Percentiles rank a stretch among this genome's conserved stretches.
Evolutionary conservation across 2,888 invertebrate genomes (phyloP).

Genomic region (Hipparchia sbordonii): DNA sequence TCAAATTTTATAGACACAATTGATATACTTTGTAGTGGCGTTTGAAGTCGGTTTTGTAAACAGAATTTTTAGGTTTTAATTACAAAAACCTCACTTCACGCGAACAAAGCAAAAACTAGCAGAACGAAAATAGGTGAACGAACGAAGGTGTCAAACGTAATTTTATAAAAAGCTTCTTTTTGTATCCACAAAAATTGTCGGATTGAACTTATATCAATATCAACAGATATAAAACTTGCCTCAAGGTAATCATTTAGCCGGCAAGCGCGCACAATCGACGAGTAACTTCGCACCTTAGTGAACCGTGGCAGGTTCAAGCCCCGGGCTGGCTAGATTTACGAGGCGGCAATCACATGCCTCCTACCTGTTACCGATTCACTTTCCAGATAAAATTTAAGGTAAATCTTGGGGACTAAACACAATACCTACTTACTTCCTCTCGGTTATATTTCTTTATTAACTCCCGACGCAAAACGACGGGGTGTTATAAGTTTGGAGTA

Average conservation of each 20-base stretch:
- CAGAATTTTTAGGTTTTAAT: too few relatives aligned
- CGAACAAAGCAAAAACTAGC: too few relatives aligned
- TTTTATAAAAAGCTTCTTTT: background rate
- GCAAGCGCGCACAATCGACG: slow-evolving; percentile 24
- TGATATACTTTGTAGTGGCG: too few relatives aligned
- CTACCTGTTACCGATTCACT: slow-evolving; percentile 20
- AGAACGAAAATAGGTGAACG: too few relatives aligned
- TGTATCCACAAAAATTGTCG: background rate
- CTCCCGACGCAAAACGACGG: too few relatives aligned
- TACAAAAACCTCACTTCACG: too few relatives aligned
- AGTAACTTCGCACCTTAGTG: slow-evolving; percentile 46
- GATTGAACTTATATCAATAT: background rate
- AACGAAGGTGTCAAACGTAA: too few relatives aligned
- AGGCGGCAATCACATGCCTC: slow-evolving; percentile 65
- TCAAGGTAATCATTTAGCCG: slow-evolving; percentile 15
- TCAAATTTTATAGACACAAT: too few relatives aligned
- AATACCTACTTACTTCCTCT: slow-evolving; percentile 4
- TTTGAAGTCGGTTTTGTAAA: too few relatives aligned
- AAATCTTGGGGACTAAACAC: slow-evolving; percentile 11
- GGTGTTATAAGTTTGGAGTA: too few relatives aligned
- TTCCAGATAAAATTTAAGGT: slow-evolving; percentile 19
- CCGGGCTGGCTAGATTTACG: slow-evolving; percentile 66
- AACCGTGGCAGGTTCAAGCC: slow-evolving; percentile 53
- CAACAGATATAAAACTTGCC: slow-evolving; percentile 5
- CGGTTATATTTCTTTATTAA: background rate